Conservation (phyloP, 2,888 invertebrate species). For the Acanthosepion esculentum region DNA sequence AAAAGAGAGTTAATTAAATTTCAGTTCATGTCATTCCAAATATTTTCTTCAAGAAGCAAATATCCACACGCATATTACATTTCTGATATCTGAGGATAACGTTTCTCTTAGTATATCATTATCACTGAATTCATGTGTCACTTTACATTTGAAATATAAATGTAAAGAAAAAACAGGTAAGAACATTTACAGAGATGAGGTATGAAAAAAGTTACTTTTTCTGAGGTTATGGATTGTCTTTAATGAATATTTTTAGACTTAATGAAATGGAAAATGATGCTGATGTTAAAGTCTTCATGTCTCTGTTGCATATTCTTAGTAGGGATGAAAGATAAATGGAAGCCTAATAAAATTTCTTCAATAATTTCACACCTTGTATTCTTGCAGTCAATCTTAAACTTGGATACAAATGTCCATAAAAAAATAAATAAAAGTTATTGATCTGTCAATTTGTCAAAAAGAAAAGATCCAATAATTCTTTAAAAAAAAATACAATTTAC, state of each 20-base stretch:
- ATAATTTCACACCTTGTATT: neutral
- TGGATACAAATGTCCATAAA: neutral
- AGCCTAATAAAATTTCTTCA: neutral
- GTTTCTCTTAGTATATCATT: neutral
- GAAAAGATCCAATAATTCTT: neutral
- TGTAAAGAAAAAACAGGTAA: neutral
- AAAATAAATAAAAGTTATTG: neutral
- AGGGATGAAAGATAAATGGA: slow-evolving; percentile 20
- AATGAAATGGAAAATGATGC: neutral
- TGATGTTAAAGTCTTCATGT: neutral
- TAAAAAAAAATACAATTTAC: neutral
- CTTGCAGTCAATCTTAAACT: neutral
- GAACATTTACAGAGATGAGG: neutral
- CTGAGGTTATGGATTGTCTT: neutral
- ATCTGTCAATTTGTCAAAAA: neutral
- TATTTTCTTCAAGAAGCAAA: no score
- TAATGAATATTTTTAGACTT: neutral
- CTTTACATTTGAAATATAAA: neutral
- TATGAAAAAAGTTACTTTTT: neutral
- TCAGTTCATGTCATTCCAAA: no score
- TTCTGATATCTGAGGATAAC: no score
- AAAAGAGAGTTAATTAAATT: no score
- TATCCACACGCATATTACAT: no score
- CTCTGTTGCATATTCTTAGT: neutral
- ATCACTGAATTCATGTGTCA: neutral